Base-by-base conservation (phyloP, 2,113 vertebrate species). In the Dicerorhinus sumatrensis region DNA sequence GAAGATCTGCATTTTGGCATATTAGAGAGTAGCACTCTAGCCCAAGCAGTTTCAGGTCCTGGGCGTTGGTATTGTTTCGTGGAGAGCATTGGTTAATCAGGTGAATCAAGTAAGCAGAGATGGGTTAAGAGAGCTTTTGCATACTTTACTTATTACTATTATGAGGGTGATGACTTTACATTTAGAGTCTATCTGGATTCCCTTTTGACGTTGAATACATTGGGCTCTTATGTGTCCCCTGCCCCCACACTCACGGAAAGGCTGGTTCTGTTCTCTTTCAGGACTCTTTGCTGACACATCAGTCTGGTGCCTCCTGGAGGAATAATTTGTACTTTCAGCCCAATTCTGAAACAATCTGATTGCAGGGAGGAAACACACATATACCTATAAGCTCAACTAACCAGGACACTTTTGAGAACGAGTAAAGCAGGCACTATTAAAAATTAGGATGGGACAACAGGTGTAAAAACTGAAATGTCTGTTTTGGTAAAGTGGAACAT, bases 321-420 rank as follows among this genome's bases (percentile, higher is more conserved):
- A 87, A 42, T 87, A 84, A 56, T 65, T 60, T 93, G 17, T 51
- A 56, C 21, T 46, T 82, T 39, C 17, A 91, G 42, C 48, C 13
- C 27, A 91, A 67, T 73, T 89, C 39, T 96, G 70, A 89, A 92
- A 91, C 21, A 48, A 69, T 96, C 9, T 84, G 62, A 94, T 58
- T 94, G 48, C 60, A 58, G 73, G n/a, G 46, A 94, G 39, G 13
- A 54, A 54, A 54, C 51, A 54, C 14, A 54, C 4, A 48, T 75
- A 31, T 70, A 67, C 42, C 58, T 79, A 73, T 89, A 85, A 54
- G 51, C 51, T 54, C 12, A 93, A 81, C 21, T 63, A 94, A 48
- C 51, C 9, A 29, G 73, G 63, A 77, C 20, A 56, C 21, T 82
- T 85, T 69, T 90, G 76, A 96, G 36, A 91, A 27, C 87, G 25